phyloP scores from a whole-genome alignment of 2,797 vertebrate genomes.

The Phrynocephalus forsythii region DNA sequence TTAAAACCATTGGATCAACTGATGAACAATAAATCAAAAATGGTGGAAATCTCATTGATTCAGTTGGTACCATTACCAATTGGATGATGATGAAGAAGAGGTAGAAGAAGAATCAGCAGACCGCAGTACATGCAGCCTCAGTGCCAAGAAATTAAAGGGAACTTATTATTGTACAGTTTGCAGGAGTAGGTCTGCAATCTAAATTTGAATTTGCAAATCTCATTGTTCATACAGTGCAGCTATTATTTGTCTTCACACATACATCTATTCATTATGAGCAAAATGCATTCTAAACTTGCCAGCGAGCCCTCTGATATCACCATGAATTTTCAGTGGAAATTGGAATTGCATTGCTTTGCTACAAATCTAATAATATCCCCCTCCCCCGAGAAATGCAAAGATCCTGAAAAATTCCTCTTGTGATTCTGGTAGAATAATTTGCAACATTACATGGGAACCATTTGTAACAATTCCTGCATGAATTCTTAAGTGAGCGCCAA shows the following conservation, averaged over 20 bases:
- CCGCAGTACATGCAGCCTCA: too few species aligned
- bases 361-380: slow-evolving; percentile 56
- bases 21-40: too few species aligned
- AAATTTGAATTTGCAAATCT: not conserved
- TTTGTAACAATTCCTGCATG: slow-evolving; percentile 19
- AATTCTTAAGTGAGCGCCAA: slow-evolving; percentile 44
- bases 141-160: too few species aligned
- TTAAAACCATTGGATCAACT: too few species aligned
- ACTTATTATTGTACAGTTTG: too few species aligned
- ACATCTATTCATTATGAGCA: slow-evolving; percentile 72
- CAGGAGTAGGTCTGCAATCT: not conserved
- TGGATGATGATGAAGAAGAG: too few species aligned
- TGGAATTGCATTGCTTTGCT: slow-evolving; percentile 63
- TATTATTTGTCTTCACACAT: slow-evolving; percentile 67
- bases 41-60: too few species aligned
- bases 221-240: slow-evolving; percentile 47
- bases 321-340: slow-evolving; percentile 70
- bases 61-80: too few species aligned
- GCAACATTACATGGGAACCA: slow-evolving; percentile 37
- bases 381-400: slow-evolving; percentile 52
- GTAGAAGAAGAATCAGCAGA: too few species aligned
- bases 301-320: slow-evolving; percentile 66
- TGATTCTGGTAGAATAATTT: slow-evolving; percentile 27
- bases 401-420: slow-evolving; percentile 60
- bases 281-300: slow-evolving; percentile 70